Evolutionary conservation across 2,888 invertebrate species (phyloP), one percentile per base, ranked within the genome.

Genomic region (Lithosia quadra): DNA sequence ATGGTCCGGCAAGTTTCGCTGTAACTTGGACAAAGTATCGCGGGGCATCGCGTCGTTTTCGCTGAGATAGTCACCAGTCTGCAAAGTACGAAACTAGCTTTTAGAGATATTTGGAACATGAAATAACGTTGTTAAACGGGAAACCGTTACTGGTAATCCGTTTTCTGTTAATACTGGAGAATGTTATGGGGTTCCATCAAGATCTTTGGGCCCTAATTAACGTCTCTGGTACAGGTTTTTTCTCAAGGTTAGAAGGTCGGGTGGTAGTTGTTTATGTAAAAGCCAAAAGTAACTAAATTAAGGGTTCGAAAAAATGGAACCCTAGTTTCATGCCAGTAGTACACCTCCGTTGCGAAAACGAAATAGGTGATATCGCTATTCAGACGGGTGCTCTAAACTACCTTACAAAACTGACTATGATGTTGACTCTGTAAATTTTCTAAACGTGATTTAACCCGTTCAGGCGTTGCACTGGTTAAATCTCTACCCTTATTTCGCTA

Each of bases 1-100:
- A 55, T 60, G 34, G 65, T 49, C 59, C 22, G 18, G 34, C 18
- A 33, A 65, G 43, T 59, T 65, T 22, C 43, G 28, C 10, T 57
- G 33, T n/a, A 24, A 65, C 22, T 64, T 64, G 22, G 24, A 34
- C 22, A 11, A 24, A 22, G 43, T 18, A 28, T n/a, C 56, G 18
- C 24, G 57, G 24, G 21, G 2, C 22, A 58, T 33, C n/a, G 49
- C 9, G n/a, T 56, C 55, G 10, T 55, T 53, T 21, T 49, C 15
- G 22, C 10, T 61, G 39, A 39, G 24, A 4, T 24, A 18, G 24
- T 56, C 8, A 9, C 49, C n/a, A n/a, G 34, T 28, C 3, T 28
- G 28, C 28, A 28, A 28, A 28, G 9, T 49, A 49, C n/a, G 49
- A 49, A 49, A 49, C 18, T n/a, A n/a, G 49, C 18, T 49, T 49